A percentile compares a stretch with the other conserved stretches of the same genome.
Conservation (phyloP, 2,113 vertebrate species). For the Campylorhamphus procurvoides region DNA sequence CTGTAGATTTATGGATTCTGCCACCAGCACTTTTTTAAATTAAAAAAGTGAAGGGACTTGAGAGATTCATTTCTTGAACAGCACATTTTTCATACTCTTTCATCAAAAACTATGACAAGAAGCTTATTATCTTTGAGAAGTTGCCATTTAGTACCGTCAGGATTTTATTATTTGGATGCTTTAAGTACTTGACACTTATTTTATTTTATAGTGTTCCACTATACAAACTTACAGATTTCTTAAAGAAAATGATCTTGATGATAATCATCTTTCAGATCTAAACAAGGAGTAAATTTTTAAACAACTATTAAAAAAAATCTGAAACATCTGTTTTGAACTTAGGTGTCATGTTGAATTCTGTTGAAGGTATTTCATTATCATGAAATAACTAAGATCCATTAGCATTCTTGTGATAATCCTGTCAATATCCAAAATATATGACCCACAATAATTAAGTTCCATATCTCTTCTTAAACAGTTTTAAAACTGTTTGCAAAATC, state of each 20-base stretch:
- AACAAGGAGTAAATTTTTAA: background rate
- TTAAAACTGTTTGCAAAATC: background rate
- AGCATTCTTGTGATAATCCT: background rate
- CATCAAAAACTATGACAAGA: constrained; percentile 9
- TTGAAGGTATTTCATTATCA: background rate
- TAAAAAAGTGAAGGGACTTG: constrained; percentile 15
- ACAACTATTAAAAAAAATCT: background rate
- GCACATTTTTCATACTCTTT: constrained; percentile 29
- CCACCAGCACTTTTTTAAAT: constrained; percentile 38
- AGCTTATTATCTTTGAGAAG: constrained; percentile 35
- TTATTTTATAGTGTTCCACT: constrained; percentile 9
- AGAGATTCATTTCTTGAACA: constrained; percentile 8
- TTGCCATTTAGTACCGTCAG: constrained; percentile 25
- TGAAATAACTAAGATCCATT: background rate
- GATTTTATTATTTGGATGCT: constrained; percentile 13
- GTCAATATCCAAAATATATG: background rate
- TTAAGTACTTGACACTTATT: background rate
- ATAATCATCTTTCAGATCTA: background rate
- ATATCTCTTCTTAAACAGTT: background rate
- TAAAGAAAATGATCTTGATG: background rate
- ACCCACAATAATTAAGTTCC: background rate
- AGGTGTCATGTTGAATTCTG: background rate
- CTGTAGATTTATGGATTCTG: constrained; percentile 40
- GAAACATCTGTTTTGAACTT: background rate
- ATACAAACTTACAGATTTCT: background rate